Evolutionary conservation across 53 echinoderm and acorn worm genomes (phyloP).

Genomic region (Temnopleurus reevesii): DNA sequence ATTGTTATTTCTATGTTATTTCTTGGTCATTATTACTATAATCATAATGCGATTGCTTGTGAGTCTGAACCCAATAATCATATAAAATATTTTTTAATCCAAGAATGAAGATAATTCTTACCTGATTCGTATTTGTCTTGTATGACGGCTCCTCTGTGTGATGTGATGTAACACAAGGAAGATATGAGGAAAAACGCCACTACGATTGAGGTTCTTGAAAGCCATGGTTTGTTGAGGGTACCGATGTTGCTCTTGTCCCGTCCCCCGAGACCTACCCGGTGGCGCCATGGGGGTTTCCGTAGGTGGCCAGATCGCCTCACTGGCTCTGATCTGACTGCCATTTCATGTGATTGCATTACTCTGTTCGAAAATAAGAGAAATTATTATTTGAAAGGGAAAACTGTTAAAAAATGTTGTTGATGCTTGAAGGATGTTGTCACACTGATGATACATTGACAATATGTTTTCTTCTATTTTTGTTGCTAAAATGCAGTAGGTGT

Average conservation of each 20-base stretch:
- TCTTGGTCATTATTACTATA: too few relatives aligned
- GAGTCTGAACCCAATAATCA: neutral
- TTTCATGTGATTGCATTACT: slow-evolving; percentile 17
- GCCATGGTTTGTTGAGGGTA: slow-evolving; percentile 28
- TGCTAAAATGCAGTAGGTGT: too few relatives aligned
- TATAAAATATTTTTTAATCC: neutral
- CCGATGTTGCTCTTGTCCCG: slow-evolving; percentile 38
- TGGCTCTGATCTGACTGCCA: neutral
- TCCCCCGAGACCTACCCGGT: slow-evolving; percentile 57
- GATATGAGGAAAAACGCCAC: slow-evolving; percentile 35
- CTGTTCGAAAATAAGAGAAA: neutral
- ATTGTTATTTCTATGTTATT: too few relatives aligned
- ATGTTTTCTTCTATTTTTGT: too few relatives aligned
- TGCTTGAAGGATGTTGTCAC: too few relatives aligned
- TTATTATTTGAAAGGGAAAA: neutral
- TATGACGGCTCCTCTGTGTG: neutral
- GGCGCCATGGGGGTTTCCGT: slow-evolving; percentile 43
- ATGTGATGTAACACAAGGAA: slow-evolving; percentile 16
- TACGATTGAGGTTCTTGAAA: slow-evolving; percentile 3
- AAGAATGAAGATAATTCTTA: neutral
- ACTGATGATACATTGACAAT: too few relatives aligned
- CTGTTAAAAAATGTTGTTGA: too few relatives aligned
- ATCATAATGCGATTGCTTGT: too few relatives aligned
- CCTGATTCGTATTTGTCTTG: slow-evolving; percentile 17
- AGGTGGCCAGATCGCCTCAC: neutral